These are phyloP conservation scores for Megaustenia siamemsis DNA, from an alignment of 2,888 invertebrate species.

Conservation along the genomic window DNA sequence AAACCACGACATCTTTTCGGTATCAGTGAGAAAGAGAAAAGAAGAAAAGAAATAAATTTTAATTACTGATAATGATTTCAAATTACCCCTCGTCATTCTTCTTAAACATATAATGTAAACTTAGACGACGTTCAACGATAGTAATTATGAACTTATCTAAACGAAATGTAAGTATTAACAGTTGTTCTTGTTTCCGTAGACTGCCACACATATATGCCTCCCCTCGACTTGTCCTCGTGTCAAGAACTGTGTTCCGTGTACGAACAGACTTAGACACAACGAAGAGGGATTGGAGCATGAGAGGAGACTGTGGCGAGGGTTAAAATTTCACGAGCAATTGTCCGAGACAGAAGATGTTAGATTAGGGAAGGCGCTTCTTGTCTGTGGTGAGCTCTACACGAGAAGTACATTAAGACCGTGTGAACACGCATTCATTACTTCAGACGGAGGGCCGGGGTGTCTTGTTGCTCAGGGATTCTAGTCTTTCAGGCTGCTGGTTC, in stretches of 20 bases:
- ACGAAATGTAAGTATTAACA: too few relatives aligned
- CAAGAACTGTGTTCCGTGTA: not conserved
- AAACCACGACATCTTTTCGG: too few relatives aligned
- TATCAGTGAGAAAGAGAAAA: too few relatives aligned
- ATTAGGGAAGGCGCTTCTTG: conserved; percentile 17
- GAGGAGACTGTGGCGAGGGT: not conserved
- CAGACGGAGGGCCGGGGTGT: not conserved
- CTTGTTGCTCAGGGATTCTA: not conserved
- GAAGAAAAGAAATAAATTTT: too few relatives aligned
- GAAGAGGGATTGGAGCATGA: not conserved
- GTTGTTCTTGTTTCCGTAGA: too few relatives aligned
- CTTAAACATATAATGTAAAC: too few relatives aligned
- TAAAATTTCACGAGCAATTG: not conserved
- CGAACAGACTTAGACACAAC: not conserved
- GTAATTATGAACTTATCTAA: too few relatives aligned
- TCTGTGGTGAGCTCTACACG: conserved; percentile 9
- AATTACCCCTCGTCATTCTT: too few relatives aligned
- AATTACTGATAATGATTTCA: too few relatives aligned
- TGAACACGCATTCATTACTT: conserved; percentile 40
- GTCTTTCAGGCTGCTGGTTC: not conserved
- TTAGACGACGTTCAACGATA: too few relatives aligned
- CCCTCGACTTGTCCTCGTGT: not conserved
- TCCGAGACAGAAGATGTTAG: conserved; percentile 1
- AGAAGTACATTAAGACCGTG: conserved; percentile 34
- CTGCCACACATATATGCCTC: too few relatives aligned